Evolutionary conservation across 1,140 invertebrate species (phyloP).

Genomic region (Drosophila funebris): DNA sequence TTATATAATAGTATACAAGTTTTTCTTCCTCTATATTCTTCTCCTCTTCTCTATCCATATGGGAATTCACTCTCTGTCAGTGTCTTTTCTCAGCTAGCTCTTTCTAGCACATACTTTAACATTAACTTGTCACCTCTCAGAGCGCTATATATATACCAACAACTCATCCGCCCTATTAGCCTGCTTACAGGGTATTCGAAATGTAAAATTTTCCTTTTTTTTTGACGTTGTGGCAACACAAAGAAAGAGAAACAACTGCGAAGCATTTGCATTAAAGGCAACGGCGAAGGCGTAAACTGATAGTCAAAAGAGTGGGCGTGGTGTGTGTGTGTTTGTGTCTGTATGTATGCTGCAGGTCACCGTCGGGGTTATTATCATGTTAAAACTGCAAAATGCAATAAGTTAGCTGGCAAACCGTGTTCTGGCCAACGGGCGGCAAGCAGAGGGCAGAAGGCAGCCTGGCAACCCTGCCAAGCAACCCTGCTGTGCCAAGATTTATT

Average conservation of each 20-base stretch:
- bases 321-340: neutral
- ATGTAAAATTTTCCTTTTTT: constrained; percentile 1
- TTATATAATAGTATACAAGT: too few species aligned
- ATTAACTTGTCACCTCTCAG: neutral
- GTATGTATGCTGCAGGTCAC: constrained; percentile 40
- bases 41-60: too few species aligned
- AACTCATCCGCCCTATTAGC: neutral
- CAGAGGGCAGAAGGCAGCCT: neutral
- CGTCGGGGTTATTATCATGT: constrained; percentile 63
- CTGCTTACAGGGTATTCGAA: neutral
- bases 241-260: constrained; percentile 23
- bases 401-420: constrained; percentile 58
- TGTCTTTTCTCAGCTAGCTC: too few species aligned
- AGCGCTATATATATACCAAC: neutral
- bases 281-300: constrained; percentile 31
- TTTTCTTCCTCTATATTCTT: too few species aligned
- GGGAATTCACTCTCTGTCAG: too few species aligned
- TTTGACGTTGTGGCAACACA: constrained; percentile 5
- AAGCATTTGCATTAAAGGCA: constrained; percentile 44
- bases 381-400: constrained; percentile 65
- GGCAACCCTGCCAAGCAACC: constrained; percentile 1
- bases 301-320: constrained; percentile 15
- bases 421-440: constrained; percentile 20
- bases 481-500: constrained; percentile 64
- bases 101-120: neutral